These are phyloP conservation scores for Hemicentrotus pulcherrimus DNA, from an alignment of 35 echinoderm and acorn worm genomes.

Conservation along the genomic window DNA sequence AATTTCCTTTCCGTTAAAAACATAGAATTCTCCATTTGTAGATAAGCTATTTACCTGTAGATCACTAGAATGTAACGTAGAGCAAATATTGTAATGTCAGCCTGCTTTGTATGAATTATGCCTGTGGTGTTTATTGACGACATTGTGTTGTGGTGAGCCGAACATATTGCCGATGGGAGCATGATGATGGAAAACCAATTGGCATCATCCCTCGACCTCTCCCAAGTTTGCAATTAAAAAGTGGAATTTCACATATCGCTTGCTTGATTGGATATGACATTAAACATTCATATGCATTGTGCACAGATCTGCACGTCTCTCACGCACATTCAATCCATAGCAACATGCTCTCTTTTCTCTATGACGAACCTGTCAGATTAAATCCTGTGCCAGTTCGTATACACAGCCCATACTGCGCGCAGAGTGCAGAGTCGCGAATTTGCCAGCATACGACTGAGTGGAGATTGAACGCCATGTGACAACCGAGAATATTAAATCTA, in stretches of 20 bases:
- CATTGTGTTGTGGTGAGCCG: not conserved
- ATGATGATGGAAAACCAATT: not conserved
- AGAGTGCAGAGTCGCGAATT: constrained; percentile 1
- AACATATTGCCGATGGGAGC: not conserved
- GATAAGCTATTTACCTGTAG: not conserved
- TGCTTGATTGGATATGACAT: not conserved
- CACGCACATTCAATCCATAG: not conserved
- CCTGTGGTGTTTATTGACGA: not conserved
- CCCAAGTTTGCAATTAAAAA: not conserved
- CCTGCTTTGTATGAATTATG: not conserved
- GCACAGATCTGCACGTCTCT: not conserved
- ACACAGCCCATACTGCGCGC: not conserved
- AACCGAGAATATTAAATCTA: constrained; percentile 24
- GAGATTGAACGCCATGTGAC: not conserved
- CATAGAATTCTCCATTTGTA: no score
- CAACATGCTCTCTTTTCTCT: not conserved
- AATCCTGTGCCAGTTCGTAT: not conserved
- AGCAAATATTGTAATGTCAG: not conserved
- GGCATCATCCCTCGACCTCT: not conserved
- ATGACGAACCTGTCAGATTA: not conserved
- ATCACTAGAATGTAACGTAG: not conserved
- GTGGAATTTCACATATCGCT: not conserved
- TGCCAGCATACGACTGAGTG: constrained; percentile 14
- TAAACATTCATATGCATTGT: not conserved
- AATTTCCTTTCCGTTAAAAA: not conserved